A percentile compares a stretch with the other conserved stretches of the same genome.
These are phyloP conservation scores for Dolichopus griseipennis DNA, from an alignment of 2,888 invertebrate genomes.

Conservation along the genomic window DNA sequence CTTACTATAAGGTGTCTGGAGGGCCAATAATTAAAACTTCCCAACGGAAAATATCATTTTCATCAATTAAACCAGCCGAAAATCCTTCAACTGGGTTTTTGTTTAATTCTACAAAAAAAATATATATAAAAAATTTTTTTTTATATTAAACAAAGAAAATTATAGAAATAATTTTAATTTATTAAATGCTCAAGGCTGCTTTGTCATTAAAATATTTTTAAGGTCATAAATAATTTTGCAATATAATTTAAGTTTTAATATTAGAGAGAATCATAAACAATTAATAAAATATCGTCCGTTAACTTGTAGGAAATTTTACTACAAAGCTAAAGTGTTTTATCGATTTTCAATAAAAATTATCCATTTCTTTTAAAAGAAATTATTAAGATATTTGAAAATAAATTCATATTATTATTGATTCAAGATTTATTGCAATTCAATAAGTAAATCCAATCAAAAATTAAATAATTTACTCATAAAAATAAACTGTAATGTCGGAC, in stretches of 20 bases:
- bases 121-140: background rate
- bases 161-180: background rate
- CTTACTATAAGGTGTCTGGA: constrained; percentile 97
- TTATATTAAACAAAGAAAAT: background rate
- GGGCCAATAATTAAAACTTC: constrained; percentile 99
- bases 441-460: background rate
- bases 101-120: constrained; percentile 75
- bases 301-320: background rate
- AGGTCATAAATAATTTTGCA: background rate
- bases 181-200: background rate
- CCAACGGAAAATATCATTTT: constrained; percentile 99
- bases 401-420: too few relatives aligned
- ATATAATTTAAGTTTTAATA: background rate
- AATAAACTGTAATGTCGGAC: constrained; percentile 22
- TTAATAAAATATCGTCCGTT: background rate
- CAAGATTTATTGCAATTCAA: background rate
- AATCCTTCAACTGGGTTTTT: constrained; percentile 99
- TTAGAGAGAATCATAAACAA: too few relatives aligned
- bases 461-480: constrained; percentile 15
- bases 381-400: background rate
- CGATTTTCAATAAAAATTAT: background rate
- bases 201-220: background rate
- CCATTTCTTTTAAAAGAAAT: background rate
- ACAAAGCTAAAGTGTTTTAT: background rate
- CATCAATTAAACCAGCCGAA: constrained; percentile 98